Evolutionary conservation across 2,113 vertebrate genomes (phyloP), one percentile per base, ranked within the genome.

Genomic region (Zosterops hypoxanthus): DNA sequence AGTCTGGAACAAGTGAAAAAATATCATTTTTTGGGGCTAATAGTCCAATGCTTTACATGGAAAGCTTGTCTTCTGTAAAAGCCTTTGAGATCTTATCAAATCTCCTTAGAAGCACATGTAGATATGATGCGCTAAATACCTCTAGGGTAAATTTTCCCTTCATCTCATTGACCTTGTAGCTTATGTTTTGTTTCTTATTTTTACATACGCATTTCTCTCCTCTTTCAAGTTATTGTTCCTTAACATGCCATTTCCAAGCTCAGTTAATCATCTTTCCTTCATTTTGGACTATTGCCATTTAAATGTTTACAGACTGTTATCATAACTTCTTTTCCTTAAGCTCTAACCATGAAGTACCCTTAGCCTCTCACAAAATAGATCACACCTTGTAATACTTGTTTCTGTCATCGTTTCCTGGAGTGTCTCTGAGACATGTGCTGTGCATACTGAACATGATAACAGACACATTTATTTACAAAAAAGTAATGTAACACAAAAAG

Each of bases 351-450:
- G n/a, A 68, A 90, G 66, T 23, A 82, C 63, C 49, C 47, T 70
- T 76, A 91, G 90, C 82, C 59, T 90, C 47, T 92, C 90, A 95
- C 79, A 92, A 80, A 90, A 94, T 60, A 97, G 75, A 94, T 95
- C 85, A 88, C 85, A 88, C 90, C 34, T 96, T 92, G 75, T 96
- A 94, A 78, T 88, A 81, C 50, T 94, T 94, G 59, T 77, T 96
- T 92, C 90, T 95, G 87, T 87, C 89, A 92, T 78, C 28, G 4
- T 91, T 96, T 92, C 63, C 84, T 82, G 61, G 71, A 77, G 29
- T 94, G n/a, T 82, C 42, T 95, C 63, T 91, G 47, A 69, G 59
- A 65, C 77, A 69, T 20, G 11, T 88, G 50, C 55, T 39, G 36
- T 47, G 59, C 41, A 21, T 44, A 42, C 73, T 76, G 59, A 90